Base-by-base conservation (phyloP, 2,888 invertebrate genomes). In the Quadroppia sp. region DNA sequence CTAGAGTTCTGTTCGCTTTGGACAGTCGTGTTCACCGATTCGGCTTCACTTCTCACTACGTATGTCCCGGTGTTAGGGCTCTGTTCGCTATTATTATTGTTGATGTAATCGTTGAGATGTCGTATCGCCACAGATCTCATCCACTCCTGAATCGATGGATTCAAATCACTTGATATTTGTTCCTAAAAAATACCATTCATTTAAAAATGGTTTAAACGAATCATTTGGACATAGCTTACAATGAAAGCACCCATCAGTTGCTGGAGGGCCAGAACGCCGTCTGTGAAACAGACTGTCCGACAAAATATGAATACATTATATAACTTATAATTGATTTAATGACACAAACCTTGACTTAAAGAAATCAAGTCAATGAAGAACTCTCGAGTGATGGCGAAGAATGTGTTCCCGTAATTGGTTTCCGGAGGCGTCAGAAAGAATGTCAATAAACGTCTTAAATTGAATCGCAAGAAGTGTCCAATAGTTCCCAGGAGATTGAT, bases 401-500 rank as follows among this genome's bases (percentile, higher is more conserved):
- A 64, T 36, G 36, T 23, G 15, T 64, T 64, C 30, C 64, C 64
- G 13, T 64, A 64, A 1, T 64, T 20, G 15, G 0, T 1, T 20
- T 82, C 80, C 77, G 80, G 76, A 30, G 80, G 79, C 69, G 79
- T 79, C 75, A 82, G 78, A 36, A 83, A 80, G 42, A 82, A 78
- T 28, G 77, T 77, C 15, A 83, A 79, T 36, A 82, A 77, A 64
- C 79, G 78, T 6, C 78, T 79, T 64, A 84, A 78, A 70, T 82
- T 80, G n/a, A 80, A 78, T 48, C 80, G 79, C 59, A 82, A 80
- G 76, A 83, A 83, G 59, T 79, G 80, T 45, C 80, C 80, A 50
- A 84, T 78, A 9, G 84, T 82, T 15, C 81, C 82, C 28, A 81
- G 79, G 61, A 83, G 79, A 78, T 85, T 82, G 36, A 85, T 81